Conservation (phyloP, 2,113 vertebrate species). For the Peromyscus polionotus region DNA sequence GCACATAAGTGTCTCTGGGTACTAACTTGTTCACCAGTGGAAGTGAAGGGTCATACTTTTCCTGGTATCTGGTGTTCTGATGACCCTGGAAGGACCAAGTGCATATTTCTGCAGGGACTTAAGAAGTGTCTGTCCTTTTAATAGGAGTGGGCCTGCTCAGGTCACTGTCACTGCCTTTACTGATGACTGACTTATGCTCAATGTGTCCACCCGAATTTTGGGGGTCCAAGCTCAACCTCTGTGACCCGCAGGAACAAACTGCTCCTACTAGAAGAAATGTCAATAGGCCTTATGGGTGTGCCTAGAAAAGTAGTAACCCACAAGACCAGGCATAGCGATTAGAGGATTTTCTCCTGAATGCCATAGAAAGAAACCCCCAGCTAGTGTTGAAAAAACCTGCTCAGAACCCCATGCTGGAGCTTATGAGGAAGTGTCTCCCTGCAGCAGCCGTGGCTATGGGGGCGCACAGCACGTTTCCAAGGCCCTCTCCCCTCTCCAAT, state of each 20-base stretch:
- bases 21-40: neutral
- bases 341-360: conserved; percentile 24
- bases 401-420: neutral
- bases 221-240: conserved; percentile 31
- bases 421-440: neutral
- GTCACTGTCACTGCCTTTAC: neutral
- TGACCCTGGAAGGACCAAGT: neutral
- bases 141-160: neutral
- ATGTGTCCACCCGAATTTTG: neutral
- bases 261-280: conserved; percentile 12
- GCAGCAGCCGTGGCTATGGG: fast-evolving
- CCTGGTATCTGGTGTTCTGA: neutral
- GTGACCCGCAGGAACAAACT: neutral
- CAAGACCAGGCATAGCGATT: neutral
- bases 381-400: neutral
- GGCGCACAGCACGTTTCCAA: neutral
- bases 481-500: neutral
- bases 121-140: neutral
- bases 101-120: neutral
- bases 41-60: neutral
- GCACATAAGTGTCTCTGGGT: neutral
- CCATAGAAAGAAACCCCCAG: neutral
- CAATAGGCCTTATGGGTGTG: neutral
- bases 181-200: neutral
- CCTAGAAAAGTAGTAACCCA: conserved; percentile 8